Evolutionary conservation across 2,888 invertebrate genomes (phyloP), one percentile per base, ranked within the genome.

Genomic region (Camptogramma bilineatum): DNA sequence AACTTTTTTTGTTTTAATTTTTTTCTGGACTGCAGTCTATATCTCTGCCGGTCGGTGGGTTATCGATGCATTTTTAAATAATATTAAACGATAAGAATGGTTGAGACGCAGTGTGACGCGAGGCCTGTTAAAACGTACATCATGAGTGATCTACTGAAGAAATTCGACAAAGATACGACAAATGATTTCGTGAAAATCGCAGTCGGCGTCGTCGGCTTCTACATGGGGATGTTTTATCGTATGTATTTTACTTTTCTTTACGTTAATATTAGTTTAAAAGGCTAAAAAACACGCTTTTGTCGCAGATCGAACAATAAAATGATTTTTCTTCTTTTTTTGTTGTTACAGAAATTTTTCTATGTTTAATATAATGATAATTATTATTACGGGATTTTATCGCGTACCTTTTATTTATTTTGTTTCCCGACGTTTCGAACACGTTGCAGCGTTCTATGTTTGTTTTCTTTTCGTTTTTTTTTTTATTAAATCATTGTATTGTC

Each of bases 71-170:
- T 82, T 81, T 74, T 56, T 53, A 31, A 72, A 73, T 73, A 76
- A 73, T 76, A 79, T 74, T n/a, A 70, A 80, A 78, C 56, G 74
- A 74, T 66, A 72, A 80, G 75, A 59, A 91, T 93, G 91, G 90
- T 87, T 69, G 86, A 92, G 77, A 85, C 75, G 75, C 86, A 90
- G 88, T 93, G 91, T 68, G 85, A 77, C 68, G 86, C 86, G 65
- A 73, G 87, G 69, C 83, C 84, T 54, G 84, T 87, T 73, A 91
- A 88, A 81, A 85, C 87, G 69, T 90, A 86, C 88, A 91, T 91
- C 80, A 92, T 92, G 92, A 92, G 92, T 87, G 91, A 91, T 75
- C 70, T 91, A 52, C 79, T 91, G 78, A 90, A 88, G 77, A 91
- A 86, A 71, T 86, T 91, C 51, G 86, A 91, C 72, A 79, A 84